phyloP scores from a whole-genome alignment of 1,140 invertebrate species.

The Drosophila kikkawai region DNA sequence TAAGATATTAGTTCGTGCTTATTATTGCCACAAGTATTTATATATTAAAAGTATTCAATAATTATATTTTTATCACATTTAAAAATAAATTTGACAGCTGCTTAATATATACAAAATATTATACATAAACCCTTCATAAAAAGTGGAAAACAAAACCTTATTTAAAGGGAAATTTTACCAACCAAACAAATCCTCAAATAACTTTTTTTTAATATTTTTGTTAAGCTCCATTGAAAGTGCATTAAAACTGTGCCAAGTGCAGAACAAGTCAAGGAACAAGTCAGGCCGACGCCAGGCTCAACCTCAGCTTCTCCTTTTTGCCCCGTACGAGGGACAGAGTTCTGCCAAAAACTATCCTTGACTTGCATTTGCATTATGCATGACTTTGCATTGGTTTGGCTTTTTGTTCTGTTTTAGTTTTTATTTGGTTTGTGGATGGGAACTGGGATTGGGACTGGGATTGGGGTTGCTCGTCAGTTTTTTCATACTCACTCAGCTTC shows the following conservation, averaged over 20 bases:
- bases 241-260: slow-evolving; percentile 45
- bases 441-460: neutral
- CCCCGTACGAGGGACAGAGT: slow-evolving; percentile 3
- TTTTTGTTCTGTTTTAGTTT: slow-evolving; percentile 25
- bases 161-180: neutral
- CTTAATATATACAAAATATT: neutral
- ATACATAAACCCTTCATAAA: neutral
- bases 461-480: slow-evolving; percentile 15
- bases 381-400: slow-evolving; percentile 50
- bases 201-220: neutral
- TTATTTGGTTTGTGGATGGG: slow-evolving; percentile 15
- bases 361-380: slow-evolving; percentile 76
- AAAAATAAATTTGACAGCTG: neutral
- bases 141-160: no score
- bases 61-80: neutral
- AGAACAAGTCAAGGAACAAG: slow-evolving; percentile 25
- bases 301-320: slow-evolving; percentile 6
- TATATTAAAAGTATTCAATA: neutral
- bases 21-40: neutral
- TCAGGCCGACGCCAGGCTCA: slow-evolving; percentile 39
- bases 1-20: neutral
- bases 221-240: slow-evolving; percentile 30
- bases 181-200: neutral
- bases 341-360: slow-evolving; percentile 66
- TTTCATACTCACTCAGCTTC: slow-evolving; percentile 35